A percentile compares a stretch with the other conserved stretches of the same genome.
phyloP scores from a whole-genome alignment of 1,140 invertebrate genomes.

The Planococcus citri region DNA sequence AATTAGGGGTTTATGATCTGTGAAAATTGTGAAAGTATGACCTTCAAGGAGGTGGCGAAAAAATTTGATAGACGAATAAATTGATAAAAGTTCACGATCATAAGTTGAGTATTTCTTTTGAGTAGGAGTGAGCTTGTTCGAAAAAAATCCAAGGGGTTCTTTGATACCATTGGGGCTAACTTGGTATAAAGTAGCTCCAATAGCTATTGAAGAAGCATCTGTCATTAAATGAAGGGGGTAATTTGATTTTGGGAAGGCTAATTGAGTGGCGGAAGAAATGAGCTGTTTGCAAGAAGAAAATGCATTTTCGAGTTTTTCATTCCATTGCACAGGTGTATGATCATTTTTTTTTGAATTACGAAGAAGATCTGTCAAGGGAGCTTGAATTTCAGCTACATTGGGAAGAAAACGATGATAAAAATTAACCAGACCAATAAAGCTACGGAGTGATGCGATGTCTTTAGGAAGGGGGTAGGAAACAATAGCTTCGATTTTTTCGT shows the following conservation, averaged over 20 bases:
- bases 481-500: conserved; percentile 18
- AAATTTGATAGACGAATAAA: conserved; percentile 35
- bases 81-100: conserved; percentile 37
- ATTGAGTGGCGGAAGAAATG: conserved; percentile 27
- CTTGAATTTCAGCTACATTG: conserved; percentile 28
- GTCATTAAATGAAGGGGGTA: conserved; percentile 21
- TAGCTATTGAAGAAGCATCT: conserved; percentile 28
- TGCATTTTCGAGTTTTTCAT: conserved; percentile 23
- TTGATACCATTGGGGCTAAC: not conserved
- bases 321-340: conserved; percentile 24
- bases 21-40: conserved; percentile 31
- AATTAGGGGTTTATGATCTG: conserved; percentile 35
- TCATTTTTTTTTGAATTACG: conserved; percentile 29
- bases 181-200: conserved; percentile 27
- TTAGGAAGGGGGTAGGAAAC: conserved; percentile 12
- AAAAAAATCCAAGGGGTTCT: conserved; percentile 34
- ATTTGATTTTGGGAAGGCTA: conserved; percentile 23
- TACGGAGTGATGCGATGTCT: conserved; percentile 24
- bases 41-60: conserved; percentile 37
- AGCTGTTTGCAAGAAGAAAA: conserved; percentile 34
- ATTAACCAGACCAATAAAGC: conserved; percentile 36
- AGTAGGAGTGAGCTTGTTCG: conserved; percentile 31
- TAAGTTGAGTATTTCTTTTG: conserved; percentile 34
- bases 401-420: conserved; percentile 29
- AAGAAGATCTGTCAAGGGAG: conserved; percentile 26